Conservation (phyloP, 2,113 vertebrate genomes). For the Euleptes europaea region DNA sequence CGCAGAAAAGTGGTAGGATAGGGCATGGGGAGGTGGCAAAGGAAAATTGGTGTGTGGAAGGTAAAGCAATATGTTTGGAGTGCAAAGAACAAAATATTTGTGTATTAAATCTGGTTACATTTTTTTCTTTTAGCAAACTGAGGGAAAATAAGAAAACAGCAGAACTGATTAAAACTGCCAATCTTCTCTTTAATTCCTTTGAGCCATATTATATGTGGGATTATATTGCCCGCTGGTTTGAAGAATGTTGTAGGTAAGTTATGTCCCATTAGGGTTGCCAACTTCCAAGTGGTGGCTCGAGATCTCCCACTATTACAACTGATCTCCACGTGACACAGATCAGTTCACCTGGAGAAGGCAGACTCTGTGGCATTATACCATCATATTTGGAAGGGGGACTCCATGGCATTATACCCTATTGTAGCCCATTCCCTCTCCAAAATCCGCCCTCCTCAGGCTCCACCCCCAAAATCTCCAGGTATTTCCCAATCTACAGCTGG, state of each 20-base stretch:
- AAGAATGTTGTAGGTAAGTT: conserved; percentile 95
- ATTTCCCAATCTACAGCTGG: too few relatives aligned
- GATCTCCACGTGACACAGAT: too few relatives aligned
- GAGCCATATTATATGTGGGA: conserved; percentile 99
- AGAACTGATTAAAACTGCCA: conserved; percentile 98
- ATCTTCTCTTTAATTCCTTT: conserved; percentile 98
- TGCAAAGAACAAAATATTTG: background rate
- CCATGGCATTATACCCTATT: too few relatives aligned
- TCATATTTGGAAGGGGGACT: too few relatives aligned
- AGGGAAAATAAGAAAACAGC: conserved; percentile 98
- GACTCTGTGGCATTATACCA: too few relatives aligned
- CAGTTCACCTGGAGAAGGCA: too few relatives aligned
- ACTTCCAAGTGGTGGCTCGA: too few relatives aligned
- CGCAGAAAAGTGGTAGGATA: background rate
- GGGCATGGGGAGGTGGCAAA: background rate
- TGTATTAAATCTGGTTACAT: background rate
- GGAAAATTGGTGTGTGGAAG: background rate
- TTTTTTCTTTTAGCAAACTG: conserved; percentile 84
- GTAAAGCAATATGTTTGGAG: background rate
- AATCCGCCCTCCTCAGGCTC: too few relatives aligned
- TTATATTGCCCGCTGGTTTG: conserved; percentile 97
- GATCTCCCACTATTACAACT: too few relatives aligned
- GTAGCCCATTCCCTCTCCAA: too few relatives aligned
- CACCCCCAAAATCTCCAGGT: too few relatives aligned
- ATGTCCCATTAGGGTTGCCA: too few relatives aligned